A percentile compares a stretch with the other conserved stretches of the same genome.
These are phyloP conservation scores for Cariama cristata DNA, from an alignment of 2,113 vertebrate species.

Conservation along the genomic window DNA sequence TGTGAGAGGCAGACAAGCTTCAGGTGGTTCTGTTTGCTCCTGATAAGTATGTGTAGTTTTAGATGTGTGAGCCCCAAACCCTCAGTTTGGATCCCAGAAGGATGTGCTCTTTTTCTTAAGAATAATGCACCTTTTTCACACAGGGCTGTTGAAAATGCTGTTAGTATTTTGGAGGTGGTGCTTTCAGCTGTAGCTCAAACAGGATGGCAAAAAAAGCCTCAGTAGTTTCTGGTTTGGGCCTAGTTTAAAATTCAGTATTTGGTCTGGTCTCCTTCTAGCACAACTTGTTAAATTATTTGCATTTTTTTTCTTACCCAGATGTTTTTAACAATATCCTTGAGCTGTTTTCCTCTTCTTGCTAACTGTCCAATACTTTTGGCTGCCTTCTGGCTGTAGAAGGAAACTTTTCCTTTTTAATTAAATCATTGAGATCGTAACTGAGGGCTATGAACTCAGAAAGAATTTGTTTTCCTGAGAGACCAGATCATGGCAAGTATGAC, in stretches of 20 bases:
- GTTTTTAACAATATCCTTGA: conserved; percentile 10
- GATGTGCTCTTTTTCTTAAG: neutral
- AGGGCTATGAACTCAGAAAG: neutral
- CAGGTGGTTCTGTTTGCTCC: neutral
- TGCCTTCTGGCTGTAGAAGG: conserved; percentile 17
- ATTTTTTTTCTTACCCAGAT: neutral
- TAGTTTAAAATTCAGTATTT: neutral
- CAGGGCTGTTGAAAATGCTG: neutral
- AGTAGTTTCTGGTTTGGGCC: neutral
- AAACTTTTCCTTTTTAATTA: conserved; percentile 41
- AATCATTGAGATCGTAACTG: neutral
- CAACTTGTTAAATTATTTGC: neutral
- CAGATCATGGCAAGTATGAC: neutral
- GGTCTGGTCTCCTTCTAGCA: neutral
- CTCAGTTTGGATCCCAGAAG: neutral
- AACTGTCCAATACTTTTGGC: neutral
- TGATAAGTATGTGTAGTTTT: neutral
- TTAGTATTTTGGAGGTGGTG: neutral
- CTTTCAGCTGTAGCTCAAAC: neutral
- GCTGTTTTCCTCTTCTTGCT: neutral
- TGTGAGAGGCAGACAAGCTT: neutral
- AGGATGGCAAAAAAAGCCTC: neutral
- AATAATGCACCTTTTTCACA: neutral
- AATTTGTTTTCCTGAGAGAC: neutral
- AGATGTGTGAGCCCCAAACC: neutral